Percentiles rank a stretch among this genome's conserved stretches.
phyloP scores from a whole-genome alignment of 92 coral and sea anemone genomes.

The Phenganax stokvisi region DNA sequence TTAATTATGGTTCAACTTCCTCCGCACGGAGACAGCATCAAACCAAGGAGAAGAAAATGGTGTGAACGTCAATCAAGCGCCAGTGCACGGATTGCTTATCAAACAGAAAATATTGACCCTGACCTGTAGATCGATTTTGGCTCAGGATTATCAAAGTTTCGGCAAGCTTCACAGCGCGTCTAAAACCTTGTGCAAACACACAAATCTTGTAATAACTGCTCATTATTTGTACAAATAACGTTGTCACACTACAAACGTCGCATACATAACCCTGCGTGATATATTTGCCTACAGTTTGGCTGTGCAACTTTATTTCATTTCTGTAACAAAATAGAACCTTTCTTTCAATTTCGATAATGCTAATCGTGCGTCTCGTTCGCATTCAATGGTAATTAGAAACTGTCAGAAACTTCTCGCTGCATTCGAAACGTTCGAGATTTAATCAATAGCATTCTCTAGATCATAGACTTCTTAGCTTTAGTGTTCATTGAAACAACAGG shows the following conservation, averaged over 20 bases:
- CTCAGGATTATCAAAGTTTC: constrained; percentile 10
- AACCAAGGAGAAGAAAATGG: background rate
- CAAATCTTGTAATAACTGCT: constrained; percentile 12
- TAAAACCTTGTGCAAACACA: constrained; percentile 14
- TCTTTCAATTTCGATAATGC: no score
- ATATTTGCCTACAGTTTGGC: background rate
- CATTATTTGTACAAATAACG: constrained; percentile 20
- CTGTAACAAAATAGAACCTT: no score
- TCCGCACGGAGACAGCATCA: background rate
- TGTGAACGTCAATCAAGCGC: background rate
- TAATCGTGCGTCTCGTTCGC: background rate
- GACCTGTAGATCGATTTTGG: background rate
- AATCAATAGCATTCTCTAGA: no score
- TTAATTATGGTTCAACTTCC: background rate
- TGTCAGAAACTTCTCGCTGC: no score
- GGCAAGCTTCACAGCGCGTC: constrained; percentile 14
- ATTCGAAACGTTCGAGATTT: no score
- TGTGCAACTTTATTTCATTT: no score
- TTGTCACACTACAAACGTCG: background rate
- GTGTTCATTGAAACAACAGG: background rate
- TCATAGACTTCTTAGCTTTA: no score
- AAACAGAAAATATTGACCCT: background rate
- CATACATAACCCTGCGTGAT: background rate
- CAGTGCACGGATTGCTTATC: background rate
- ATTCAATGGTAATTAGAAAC: background rate